Evolutionary conservation across 1,140 invertebrate genomes (phyloP), one percentile per base, ranked within the genome.

Genomic region (Drosophila burlai): DNA sequence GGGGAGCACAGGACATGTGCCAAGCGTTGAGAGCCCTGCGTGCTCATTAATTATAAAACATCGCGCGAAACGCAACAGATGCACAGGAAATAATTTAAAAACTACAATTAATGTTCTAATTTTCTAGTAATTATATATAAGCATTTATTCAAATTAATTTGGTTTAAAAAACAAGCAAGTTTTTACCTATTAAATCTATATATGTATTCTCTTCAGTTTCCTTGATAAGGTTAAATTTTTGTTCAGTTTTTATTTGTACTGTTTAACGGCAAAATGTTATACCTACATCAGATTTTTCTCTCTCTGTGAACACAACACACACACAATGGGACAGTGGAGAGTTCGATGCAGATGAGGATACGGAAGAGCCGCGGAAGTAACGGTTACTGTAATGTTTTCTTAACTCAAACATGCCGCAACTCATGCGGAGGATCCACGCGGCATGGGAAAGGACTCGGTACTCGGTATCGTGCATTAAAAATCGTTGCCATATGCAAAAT

Each of bases 31-130:
- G 73, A 67, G 85, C 78, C 74, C 80, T 69, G 81, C 81, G 85
- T 85, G 81, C 85, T 90, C 85, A 90, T 90, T 90, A 90, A 90
- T 90, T 90, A 90, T 90, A 90, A 90, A 90, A 90, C 72, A 89
- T 85, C 79, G 81, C 79, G 81, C 52, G 66, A 85, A 77, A 82
- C 85, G 69, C 69, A 55, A 31, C 63, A 71, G 18, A 67, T 68
- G 11, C 64, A 71, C 67, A 16, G 13, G 29, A 52, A 69, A 52
- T 50, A 11, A 29, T 15, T 13, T 1, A 10, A 16, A 24, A 16
- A 7, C 1, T 26, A 6, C 1, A 34, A 29, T 43, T 26, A 26
- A 13, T 34, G 13, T n/a, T 8, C 9, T 31, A 21, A 13, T 9
- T 29, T 11, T 50, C 0, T 50, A 13, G 18, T n/a, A 11, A 18